phyloP scores from a whole-genome alignment of 1,140 invertebrate genomes.

The Thalassaphorura encarpata region DNA sequence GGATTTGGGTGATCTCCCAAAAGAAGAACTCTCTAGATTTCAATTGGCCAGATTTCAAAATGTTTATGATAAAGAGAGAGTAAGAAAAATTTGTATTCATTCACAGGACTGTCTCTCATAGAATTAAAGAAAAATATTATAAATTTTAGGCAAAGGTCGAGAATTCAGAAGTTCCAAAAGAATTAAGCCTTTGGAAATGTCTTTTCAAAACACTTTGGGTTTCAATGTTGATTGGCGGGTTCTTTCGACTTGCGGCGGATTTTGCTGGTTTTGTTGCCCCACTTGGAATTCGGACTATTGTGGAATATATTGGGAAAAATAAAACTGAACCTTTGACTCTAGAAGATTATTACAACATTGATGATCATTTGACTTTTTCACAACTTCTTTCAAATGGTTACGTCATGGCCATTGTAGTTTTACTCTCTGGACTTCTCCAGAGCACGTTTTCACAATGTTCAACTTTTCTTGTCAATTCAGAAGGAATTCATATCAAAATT shows the following conservation, averaged over 20 bases:
- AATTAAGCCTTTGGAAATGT: conserved; percentile 49
- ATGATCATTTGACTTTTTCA: conserved; percentile 39
- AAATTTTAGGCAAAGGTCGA: conserved; percentile 9
- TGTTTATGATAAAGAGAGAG: conserved; percentile 43
- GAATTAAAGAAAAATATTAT: conserved; percentile 1
- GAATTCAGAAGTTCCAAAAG: conserved; percentile 9
- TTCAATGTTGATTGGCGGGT: conserved; percentile 57
- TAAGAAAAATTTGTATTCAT: conserved; percentile 34
- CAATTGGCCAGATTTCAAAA: conserved; percentile 46
- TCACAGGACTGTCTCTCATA: no score
- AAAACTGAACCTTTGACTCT: not conserved
- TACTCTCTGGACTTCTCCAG: conserved; percentile 61
- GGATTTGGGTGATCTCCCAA: conserved; percentile 58
- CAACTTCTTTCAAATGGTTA: conserved; percentile 67
- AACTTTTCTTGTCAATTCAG: conserved; percentile 66
- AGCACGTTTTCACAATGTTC: conserved; percentile 73
- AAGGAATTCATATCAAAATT: conserved; percentile 66
- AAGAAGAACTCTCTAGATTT: conserved; percentile 46
- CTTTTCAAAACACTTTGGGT: conserved; percentile 59
- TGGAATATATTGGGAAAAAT: conserved; percentile 21
- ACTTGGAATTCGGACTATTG: conserved; percentile 40
- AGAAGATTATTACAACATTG: no score
- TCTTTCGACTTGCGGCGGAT: conserved; percentile 68
- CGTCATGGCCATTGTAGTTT: conserved; percentile 58
- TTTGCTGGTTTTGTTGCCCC: conserved; percentile 62